Evolutionary conservation across 2,797 vertebrate species (phyloP).

Genomic region (Rhinoraja longicauda): DNA sequence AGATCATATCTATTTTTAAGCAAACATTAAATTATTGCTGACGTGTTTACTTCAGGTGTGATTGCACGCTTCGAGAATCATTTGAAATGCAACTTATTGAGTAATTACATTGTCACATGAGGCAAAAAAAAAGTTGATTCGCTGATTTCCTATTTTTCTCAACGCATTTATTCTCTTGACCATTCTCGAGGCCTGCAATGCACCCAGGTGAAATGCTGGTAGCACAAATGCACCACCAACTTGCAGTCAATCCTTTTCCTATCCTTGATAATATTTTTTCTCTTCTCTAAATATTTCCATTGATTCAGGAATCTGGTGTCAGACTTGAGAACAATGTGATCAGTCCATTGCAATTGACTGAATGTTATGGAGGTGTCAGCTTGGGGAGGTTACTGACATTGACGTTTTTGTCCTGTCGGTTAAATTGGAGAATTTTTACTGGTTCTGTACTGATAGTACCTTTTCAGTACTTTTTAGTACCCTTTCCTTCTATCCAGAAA

Average conservation of each 20-base stretch:
- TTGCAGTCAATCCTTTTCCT: background rate
- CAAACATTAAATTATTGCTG: background rate
- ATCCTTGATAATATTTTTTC: background rate
- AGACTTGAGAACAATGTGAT: too few relatives aligned
- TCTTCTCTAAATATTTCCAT: background rate
- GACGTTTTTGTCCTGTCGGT: too few relatives aligned
- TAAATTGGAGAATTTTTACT: too few relatives aligned
- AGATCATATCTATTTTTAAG: background rate
- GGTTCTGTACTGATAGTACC: too few relatives aligned
- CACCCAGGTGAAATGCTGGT: background rate
- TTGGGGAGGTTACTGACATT: too few relatives aligned
- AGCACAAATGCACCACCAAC: background rate
- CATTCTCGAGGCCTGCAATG: background rate
- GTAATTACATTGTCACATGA: background rate
- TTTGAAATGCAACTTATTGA: background rate
- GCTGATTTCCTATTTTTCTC: background rate
- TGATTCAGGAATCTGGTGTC: too few relatives aligned
- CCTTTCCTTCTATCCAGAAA: too few relatives aligned
- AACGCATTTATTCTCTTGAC: background rate
- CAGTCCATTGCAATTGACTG: too few relatives aligned
- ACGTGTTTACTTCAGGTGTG: background rate
- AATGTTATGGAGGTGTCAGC: too few relatives aligned
- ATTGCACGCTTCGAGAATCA: background rate
- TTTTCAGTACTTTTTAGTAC: too few relatives aligned
- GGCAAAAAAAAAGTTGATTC: background rate